A percentile compares a stretch with the other conserved stretches of the same genome.
These are phyloP conservation scores for Neomicropteryx cornuta DNA, from an alignment of 1,140 invertebrate genomes.

Conservation along the genomic window DNA sequence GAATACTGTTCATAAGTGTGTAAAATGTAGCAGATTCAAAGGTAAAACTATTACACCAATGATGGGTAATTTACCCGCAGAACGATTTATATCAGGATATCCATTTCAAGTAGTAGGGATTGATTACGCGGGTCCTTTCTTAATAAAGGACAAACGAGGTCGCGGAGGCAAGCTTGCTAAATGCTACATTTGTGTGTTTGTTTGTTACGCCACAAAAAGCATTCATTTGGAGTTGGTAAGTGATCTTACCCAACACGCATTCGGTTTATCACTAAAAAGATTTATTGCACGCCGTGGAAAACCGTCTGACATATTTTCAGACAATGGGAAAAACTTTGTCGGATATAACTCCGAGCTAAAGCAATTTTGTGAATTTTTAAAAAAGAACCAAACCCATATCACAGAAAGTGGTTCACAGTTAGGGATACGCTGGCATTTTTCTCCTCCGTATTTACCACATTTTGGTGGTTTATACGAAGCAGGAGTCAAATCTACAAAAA, in stretches of 20 bases:
- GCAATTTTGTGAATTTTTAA: neutral
- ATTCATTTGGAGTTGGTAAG: conserved; percentile 8
- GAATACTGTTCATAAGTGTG: conserved; percentile 18
- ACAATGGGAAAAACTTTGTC: conserved; percentile 21
- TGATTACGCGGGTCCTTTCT: conserved; percentile 25
- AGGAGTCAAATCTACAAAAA: conserved; percentile 18
- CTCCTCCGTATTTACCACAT: conserved; percentile 17
- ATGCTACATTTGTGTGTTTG: conserved; percentile 2
- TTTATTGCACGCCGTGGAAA: conserved; percentile 23
- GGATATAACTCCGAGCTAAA: conserved; percentile 13
- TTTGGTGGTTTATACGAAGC: conserved; percentile 21
- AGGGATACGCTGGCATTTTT: conserved; percentile 18
- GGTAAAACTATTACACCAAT: conserved; percentile 15
- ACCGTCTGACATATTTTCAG: conserved; percentile 16
- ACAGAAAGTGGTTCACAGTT: conserved; percentile 6
- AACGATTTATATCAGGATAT: conserved; percentile 9
- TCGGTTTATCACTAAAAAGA: conserved; percentile 21
- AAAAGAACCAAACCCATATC: conserved; percentile 4
- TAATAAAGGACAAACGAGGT: conserved; percentile 11
- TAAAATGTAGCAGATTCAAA: conserved; percentile 19
- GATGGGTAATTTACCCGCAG: conserved; percentile 21
- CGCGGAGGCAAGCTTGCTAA: conserved; percentile 14
- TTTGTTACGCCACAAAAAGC: neutral
- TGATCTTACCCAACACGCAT: conserved; percentile 12
- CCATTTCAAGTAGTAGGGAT: conserved; percentile 19